A percentile compares a stretch with the other conserved stretches of the same genome.
Evolutionary conservation across 2,888 invertebrate species (phyloP).

Genomic region (Zootermopsis nevadensis): DNA sequence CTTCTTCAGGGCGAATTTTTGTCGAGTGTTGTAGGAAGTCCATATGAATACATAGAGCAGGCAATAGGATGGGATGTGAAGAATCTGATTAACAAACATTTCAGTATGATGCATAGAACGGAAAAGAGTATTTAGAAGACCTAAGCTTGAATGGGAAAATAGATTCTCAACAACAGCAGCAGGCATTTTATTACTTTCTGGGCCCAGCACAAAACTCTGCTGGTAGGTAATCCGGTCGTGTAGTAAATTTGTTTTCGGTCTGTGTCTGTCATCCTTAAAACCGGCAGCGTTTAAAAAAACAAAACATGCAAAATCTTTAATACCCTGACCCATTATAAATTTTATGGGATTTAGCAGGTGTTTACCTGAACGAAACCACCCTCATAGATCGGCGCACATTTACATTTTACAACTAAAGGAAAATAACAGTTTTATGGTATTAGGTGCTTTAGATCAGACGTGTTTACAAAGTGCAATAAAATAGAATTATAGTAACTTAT

Average conservation of each 20-base stretch:
- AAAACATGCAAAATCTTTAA: background rate
- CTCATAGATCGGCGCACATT: background rate
- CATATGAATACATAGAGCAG: no score
- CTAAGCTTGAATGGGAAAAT: no score
- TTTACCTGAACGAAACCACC: background rate
- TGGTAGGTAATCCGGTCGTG: background rate
- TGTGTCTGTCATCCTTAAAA: background rate
- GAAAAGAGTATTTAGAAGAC: no score
- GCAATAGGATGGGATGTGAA: no score
- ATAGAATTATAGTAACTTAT: background rate
- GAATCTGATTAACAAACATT: no score
- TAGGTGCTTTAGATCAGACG: background rate
- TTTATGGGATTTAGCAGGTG: background rate
- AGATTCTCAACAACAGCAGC: background rate
- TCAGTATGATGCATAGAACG: no score
- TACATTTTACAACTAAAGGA: background rate
- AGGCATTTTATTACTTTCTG: background rate
- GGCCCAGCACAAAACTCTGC: background rate
- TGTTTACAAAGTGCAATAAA: conserved; percentile 9
- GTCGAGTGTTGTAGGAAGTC: no score
- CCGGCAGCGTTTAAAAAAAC: background rate
- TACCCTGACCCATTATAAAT: background rate
- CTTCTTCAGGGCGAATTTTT: no score
- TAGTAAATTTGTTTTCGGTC: background rate
- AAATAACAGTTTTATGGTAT: background rate